Percentiles rank a stretch among this genome's conserved stretches.
Evolutionary conservation across 64 coral and sea anemone genomes (phyloP).

Genomic region (Pachyseris speciosa): DNA sequence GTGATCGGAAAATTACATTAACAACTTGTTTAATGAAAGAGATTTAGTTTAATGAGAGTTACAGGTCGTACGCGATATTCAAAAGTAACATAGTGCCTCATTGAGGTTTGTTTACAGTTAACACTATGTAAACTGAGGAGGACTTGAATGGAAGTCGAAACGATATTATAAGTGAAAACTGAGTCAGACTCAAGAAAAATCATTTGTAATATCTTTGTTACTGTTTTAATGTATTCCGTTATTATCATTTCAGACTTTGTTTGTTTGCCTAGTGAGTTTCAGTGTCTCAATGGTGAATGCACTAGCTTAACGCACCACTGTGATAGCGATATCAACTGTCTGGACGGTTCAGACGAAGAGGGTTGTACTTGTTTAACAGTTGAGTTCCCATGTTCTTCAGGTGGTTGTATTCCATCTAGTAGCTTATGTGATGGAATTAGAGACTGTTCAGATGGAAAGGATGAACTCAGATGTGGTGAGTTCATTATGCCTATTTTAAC

Average conservation of each 20-base stretch:
- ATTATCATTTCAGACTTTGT: constrained; percentile 27
- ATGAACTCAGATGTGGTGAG: constrained; percentile 70
- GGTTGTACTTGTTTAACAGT: constrained; percentile 59
- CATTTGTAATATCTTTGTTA: too few species aligned
- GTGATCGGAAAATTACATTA: too few species aligned
- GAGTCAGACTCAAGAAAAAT: too few species aligned
- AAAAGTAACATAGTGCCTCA: too few species aligned
- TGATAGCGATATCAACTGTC: constrained; percentile 66
- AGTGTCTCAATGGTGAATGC: constrained; percentile 64
- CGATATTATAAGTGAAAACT: too few species aligned
- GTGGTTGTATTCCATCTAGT: constrained; percentile 32
- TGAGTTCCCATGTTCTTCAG: constrained; percentile 59
- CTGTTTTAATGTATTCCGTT: too few species aligned
- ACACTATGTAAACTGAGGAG: too few species aligned
- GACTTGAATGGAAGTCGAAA: too few species aligned
- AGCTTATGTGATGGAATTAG: constrained; percentile 44
- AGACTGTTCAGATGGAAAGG: constrained; percentile 67
- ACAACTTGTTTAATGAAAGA: too few species aligned
- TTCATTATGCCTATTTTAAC: background rate
- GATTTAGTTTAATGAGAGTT: too few species aligned
- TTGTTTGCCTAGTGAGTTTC: constrained; percentile 53
- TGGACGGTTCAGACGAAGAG: constrained; percentile 69
- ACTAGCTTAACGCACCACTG: constrained; percentile 36
- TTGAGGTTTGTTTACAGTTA: too few species aligned
- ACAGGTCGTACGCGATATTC: too few species aligned